Evolutionary conservation across 2,113 vertebrate species (phyloP).

Genomic region (Oceanodroma tethys): DNA sequence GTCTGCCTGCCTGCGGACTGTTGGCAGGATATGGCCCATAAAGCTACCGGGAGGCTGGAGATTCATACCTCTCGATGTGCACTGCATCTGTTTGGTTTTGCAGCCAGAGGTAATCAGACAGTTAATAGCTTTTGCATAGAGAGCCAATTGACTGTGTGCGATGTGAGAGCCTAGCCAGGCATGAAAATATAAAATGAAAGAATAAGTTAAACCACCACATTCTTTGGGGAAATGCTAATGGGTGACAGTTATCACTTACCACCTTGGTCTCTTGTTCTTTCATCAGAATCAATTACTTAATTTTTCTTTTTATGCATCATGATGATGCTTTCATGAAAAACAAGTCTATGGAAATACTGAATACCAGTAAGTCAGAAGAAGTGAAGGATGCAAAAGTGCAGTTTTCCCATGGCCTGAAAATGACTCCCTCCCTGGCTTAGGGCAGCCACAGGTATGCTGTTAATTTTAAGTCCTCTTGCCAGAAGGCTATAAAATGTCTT

Average conservation of each 20-base stretch:
- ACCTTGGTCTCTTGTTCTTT: background rate
- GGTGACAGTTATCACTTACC: background rate
- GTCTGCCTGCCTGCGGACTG: background rate
- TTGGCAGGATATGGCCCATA: conserved; percentile 52
- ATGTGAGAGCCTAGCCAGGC: background rate
- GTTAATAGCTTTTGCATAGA: background rate
- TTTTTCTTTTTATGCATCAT: background rate
- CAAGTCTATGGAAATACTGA: background rate
- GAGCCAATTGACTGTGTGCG: background rate
- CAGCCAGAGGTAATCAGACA: background rate
- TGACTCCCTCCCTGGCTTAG: conserved; percentile 56
- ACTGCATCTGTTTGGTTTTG: background rate
- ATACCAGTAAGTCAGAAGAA: background rate
- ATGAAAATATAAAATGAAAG: background rate
- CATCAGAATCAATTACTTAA: background rate
- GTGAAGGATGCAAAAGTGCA: conserved; percentile 18
- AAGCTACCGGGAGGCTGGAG: background rate
- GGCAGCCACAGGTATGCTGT: conserved; percentile 59
- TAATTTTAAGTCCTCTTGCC: conserved; percentile 56
- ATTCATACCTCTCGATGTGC: background rate
- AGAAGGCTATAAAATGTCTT: conserved; percentile 70
- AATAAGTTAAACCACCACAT: background rate
- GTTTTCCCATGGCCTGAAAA: conserved; percentile 67
- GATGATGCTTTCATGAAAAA: background rate
- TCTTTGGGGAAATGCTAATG: background rate